Percentiles rank a stretch among this genome's conserved stretches.
Evolutionary conservation across 2,888 invertebrate genomes (phyloP).

Genomic region (Agrotis puta): DNA sequence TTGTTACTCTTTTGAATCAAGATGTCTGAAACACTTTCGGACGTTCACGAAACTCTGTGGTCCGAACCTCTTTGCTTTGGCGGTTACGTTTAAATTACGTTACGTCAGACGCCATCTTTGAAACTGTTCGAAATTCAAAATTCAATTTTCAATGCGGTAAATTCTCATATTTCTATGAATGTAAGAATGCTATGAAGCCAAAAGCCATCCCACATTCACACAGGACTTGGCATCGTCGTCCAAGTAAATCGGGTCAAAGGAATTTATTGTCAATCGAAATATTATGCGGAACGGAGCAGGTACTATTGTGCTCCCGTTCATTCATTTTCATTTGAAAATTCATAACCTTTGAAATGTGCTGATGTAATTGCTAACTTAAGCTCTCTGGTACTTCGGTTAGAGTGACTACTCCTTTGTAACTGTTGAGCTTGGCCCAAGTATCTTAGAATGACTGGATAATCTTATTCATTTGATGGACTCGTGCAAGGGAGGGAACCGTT

Average conservation of each 20-base stretch:
- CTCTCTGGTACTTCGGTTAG: neutral
- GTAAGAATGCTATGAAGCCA: slow-evolving; percentile 31
- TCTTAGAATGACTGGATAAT: slow-evolving; percentile 10
- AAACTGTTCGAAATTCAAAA: slow-evolving; percentile 43
- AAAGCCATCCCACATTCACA: slow-evolving; percentile 37
- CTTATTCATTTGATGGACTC: neutral
- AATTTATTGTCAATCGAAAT: slow-evolving; percentile 47
- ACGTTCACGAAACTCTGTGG: slow-evolving; percentile 32
- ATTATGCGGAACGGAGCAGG: slow-evolving; percentile 31
- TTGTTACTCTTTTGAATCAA: slow-evolving; percentile 16
- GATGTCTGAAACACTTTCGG: slow-evolving; percentile 19
- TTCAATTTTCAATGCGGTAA: slow-evolving; percentile 57
- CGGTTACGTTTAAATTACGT: slow-evolving; percentile 32
- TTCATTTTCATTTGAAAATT: slow-evolving; percentile 9
- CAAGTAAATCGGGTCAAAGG: slow-evolving; percentile 38
- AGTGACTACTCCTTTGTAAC: neutral
- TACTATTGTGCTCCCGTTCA: slow-evolving; percentile 11
- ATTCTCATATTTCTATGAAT: slow-evolving; percentile 44
- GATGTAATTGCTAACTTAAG: neutral
- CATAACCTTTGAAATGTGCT: neutral
- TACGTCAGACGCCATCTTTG: slow-evolving; percentile 46
- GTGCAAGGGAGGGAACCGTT: neutral
- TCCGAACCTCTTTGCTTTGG: slow-evolving; percentile 9
- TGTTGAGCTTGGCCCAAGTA: neutral
- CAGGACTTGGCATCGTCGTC: slow-evolving; percentile 28